Base-by-base conservation (phyloP, 2,113 vertebrate species). In the Aythya baeri region DNA sequence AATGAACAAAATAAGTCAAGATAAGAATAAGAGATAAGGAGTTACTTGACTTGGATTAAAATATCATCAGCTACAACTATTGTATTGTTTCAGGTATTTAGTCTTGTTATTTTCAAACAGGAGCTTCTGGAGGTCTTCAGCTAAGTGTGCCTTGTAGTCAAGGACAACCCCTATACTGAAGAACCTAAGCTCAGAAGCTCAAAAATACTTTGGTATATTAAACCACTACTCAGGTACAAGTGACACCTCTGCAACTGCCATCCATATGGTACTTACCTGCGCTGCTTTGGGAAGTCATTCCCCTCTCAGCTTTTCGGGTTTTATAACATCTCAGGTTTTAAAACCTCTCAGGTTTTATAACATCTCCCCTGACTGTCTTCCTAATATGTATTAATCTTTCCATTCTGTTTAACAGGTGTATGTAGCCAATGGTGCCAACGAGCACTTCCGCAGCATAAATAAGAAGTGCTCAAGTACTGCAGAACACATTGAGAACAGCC, bases 191-290 rank as follows among this genome's bases (percentile, higher is more conserved):
- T 68, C 61, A 76, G 43, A 63, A 34, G 58, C 58, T 76, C 41
- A 57, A 66, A 92, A 36, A 72, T 20, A 38, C 62, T 87, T 79
- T 50, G 38, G 21, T 55, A 44, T 38, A 17, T 21, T 76, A 25
- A 87, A 34, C 52, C 3, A 1, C 27, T 84, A 29, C 17, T 66
- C 76, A 41, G 34, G 52, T 87, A 57, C 54, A 66, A 80, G 38
- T 38, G 50, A 71, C 49, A 41, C 38, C 55, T 58, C 41, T 82
- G 43, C 43, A 63, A 23, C 23, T 38, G 21, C 29, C 2, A 2
- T 34, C 50, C 44, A 49, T 0, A 0, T 1, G 0, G 31, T 58
- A 22, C 43, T 27, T 26, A 20, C 43, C 44, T 32, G 10, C 31
- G 8, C 62, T 17, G 57, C 78, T 90, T 75, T 55, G 29, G 54